Evolutionary conservation across 2,888 invertebrate genomes (phyloP), one percentile per base, ranked within the genome.

Genomic region (Acleris sparsana): DNA sequence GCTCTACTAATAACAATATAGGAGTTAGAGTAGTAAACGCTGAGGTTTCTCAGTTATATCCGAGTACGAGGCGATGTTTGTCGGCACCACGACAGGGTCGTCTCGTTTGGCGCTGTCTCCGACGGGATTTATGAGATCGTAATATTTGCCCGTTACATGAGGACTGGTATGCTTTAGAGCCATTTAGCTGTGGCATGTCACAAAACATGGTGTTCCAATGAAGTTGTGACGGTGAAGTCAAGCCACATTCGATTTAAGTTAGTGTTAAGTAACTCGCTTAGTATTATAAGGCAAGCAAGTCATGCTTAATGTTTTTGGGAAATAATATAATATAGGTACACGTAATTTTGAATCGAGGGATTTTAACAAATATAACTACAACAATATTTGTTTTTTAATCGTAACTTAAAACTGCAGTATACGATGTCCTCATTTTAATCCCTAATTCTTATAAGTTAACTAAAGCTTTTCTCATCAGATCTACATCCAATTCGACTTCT

Each of bases 61-160:
- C 33, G 55, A 55, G 55, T 39, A 57, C 46, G 66, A 67, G 57
- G 51, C 66, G 62, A 67, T 63, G 63, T 63, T 63, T 64, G 68
- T 68, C 68, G 68, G 68, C 68, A 65, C 59, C 57, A 60, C 53
- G 53, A 64, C 59, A 65, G 64, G 56, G 58, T 68, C 75, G 75
- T 78, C 79, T 80, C 76, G 78, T 79, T 78, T 75, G 71, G 74
- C 71, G 73, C 75, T 70, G 70, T 73, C 70, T 67, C 55, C 71
- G 72, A 57, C 55, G 70, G 75, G 77, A 82, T 83, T 80, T 81
- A 83, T 77, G 77, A 75, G 75, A 72, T 73, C 72, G 75, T 76
- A 79, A 80, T 78, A 76, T 74, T 73, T 75, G 72, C 73, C 73
- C 77, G 72, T 73, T 65, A 65, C 52, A 61, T 56, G 44, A 55